Evolutionary conservation across 2,113 vertebrate species (phyloP), one percentile per base, ranked within the genome.

Genomic region (Pampusana beccarii): DNA sequence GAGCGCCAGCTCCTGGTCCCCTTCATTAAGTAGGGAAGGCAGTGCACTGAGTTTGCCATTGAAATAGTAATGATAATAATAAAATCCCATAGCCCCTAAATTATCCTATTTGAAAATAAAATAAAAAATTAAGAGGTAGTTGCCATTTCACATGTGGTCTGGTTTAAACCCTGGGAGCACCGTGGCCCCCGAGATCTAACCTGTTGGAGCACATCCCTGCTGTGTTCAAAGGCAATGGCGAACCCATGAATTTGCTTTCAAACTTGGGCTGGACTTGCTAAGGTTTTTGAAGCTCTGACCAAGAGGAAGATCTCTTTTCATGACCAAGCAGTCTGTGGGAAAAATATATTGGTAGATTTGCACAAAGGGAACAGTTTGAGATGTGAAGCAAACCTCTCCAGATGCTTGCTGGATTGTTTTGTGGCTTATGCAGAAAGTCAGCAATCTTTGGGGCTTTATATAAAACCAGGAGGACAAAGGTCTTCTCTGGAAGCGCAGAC

Each of bases 91-190:
- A 77, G 15, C 4, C 86, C 91, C 82, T 95, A 96, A 97, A 97
- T 97, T 97, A 94, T 97, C 96, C 93, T 86, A 94, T 97, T 97
- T 97, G 93, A 88, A 88, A 95, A 90, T 42, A 74, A 80, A 90
- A 75, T 50, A 71, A 84, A 96, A 93, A 97, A 97, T 95, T 84
- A 96, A 97, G 95, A 97, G 95, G 96, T 90, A 96, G 93, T 91
- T 98, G 90, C 94, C 78, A 94, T 97, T 98, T 98, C 96, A 97
- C 97, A 98, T 97, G 72, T 96, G 92, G 96, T 97, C 95, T 97
- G 92, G 88, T 98, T 98, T 98, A 98, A 98, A 97, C 97, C 95
- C 95, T 97, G 85, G 80, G 95, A 96, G 96, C 93, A 96, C 96
- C 26, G 80, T 91, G 84, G 95, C 87, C 97, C 95, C 97, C 15